Percentiles rank a stretch among this genome's conserved stretches.
These are phyloP conservation scores for Drosophila mettleri DNA, from an alignment of 2,888 invertebrate species.

Conservation along the genomic window DNA sequence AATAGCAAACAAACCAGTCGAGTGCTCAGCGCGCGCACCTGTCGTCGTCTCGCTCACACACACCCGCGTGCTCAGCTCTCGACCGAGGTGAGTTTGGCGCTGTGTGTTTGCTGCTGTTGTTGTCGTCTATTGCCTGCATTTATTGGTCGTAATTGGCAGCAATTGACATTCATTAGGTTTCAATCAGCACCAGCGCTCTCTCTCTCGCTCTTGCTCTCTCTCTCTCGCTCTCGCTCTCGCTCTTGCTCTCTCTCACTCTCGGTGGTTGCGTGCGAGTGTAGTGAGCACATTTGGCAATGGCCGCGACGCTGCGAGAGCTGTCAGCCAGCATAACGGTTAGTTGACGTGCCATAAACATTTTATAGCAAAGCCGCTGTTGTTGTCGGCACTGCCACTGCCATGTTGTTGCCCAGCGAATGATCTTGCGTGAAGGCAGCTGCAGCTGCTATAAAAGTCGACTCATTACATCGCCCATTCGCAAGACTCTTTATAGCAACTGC, in stretches of 20 bases:
- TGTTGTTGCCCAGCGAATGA: neutral
- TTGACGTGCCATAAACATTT: conserved; percentile 56
- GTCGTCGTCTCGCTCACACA: conserved; percentile 72
- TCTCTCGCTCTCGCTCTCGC: neutral
- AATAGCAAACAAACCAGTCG: conserved; percentile 55
- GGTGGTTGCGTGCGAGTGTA: conserved; percentile 42
- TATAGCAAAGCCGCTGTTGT: conserved; percentile 37
- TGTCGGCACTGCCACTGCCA: neutral
- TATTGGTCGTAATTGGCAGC: conserved; percentile 84
- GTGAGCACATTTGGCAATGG: conserved; percentile 55
- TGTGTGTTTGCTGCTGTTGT: conserved; percentile 36
- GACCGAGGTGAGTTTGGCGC: conserved; percentile 45
- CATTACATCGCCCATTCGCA: neutral
- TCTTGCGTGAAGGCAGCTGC: neutral
- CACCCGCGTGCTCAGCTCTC: conserved; percentile 30
- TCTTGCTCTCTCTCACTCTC: neutral
- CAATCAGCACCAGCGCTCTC: conserved; percentile 65
- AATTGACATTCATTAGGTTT: conserved; percentile 83
- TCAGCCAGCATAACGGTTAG: conserved; percentile 52
- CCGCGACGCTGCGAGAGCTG: conserved; percentile 42
- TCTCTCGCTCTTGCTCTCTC: conserved; percentile 10
- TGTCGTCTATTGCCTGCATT: conserved; percentile 73
- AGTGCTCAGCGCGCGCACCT: conserved; percentile 49
- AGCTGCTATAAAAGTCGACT: conserved; percentile 8
- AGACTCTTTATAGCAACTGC: conserved; percentile 37